These are phyloP conservation scores for Xestobium rufovillosum DNA, from an alignment of 2,888 invertebrate genomes.

Conservation along the genomic window DNA sequence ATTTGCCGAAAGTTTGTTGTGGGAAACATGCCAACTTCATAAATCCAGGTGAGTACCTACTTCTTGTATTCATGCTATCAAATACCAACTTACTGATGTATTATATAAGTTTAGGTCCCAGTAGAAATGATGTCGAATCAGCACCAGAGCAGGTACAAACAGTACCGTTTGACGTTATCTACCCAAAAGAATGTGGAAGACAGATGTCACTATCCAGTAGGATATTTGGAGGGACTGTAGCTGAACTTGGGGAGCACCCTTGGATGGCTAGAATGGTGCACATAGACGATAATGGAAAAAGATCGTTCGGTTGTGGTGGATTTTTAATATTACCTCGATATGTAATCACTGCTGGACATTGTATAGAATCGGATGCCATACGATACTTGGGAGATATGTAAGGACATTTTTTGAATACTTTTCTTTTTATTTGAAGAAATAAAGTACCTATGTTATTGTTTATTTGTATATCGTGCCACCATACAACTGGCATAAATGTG, in stretches of 20 bases:
- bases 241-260: constrained; percentile 48
- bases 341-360: constrained; percentile 51
- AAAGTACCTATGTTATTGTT: too few species aligned
- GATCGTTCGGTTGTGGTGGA: constrained; percentile 44
- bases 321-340: constrained; percentile 47
- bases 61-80: background rate
- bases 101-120: too few species aligned
- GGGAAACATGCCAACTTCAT: constrained; percentile 28
- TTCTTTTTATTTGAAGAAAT: too few species aligned
- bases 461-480: too few species aligned
- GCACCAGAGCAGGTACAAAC: too few species aligned
- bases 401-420: too few species aligned
- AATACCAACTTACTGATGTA: too few species aligned
- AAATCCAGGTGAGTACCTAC: constrained; percentile 5
- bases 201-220: constrained; percentile 32
- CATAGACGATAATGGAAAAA: constrained; percentile 30
- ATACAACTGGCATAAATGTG: too few species aligned
- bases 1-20: constrained; percentile 35
- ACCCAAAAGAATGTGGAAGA: constrained; percentile 35
- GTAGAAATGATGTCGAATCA: too few species aligned
- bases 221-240: constrained; percentile 42
- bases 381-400: constrained; percentile 38
- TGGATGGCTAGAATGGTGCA: constrained; percentile 50
- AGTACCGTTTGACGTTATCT: constrained; percentile 19
- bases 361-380: constrained; percentile 31